Evolutionary conservation across 1,140 invertebrate genomes (phyloP), one percentile per base, ranked within the genome.

Genomic region (Pectinophora gossypiella): DNA sequence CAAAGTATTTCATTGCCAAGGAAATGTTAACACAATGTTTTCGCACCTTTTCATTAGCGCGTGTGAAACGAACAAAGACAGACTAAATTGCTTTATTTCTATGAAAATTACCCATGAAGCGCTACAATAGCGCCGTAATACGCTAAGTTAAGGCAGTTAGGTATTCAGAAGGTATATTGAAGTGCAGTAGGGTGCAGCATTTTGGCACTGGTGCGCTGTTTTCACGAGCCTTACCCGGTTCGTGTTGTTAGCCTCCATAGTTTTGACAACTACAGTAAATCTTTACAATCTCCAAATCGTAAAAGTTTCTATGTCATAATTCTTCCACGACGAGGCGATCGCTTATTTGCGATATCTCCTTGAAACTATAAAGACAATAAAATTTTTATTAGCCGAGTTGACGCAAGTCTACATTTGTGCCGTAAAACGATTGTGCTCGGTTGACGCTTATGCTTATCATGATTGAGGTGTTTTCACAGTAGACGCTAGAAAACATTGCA

Each of bases 351-450:
- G 74, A 76, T 77, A 73, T 79, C 76, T 80, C 72, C 80, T 81
- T 77, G 73, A 81, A 79, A 85, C 82, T 82, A 85, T 83, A 84
- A 86, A 80, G 58, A 85, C 55, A 77, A 76, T 73, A 75, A 65
- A 56, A 36, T 52, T 65, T 72, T 74, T 40, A 40, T 40, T 40
- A 40, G 36, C 36, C 16, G 6, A 15, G 15, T 13, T 13, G 36
- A 40, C 36, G 2, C 7, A 13, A 13, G 7, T 40, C 13, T 40
- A 38, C 9, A 38, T 32, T 40, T 7, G 36, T 40, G 36, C 36
- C 3, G 36, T 40, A 40, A 40, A 40, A 40, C 36, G n/a, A 13
- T 40, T 40, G 36, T 40, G 36, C 16, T 40, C 16, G n/a, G 36
- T 15, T 40, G n/a, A 18, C 36, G n/a, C 1, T 15, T 40, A 15